These are phyloP conservation scores for Acanthiza pusilla DNA, from an alignment of 2,797 vertebrate species.

Conservation along the genomic window DNA sequence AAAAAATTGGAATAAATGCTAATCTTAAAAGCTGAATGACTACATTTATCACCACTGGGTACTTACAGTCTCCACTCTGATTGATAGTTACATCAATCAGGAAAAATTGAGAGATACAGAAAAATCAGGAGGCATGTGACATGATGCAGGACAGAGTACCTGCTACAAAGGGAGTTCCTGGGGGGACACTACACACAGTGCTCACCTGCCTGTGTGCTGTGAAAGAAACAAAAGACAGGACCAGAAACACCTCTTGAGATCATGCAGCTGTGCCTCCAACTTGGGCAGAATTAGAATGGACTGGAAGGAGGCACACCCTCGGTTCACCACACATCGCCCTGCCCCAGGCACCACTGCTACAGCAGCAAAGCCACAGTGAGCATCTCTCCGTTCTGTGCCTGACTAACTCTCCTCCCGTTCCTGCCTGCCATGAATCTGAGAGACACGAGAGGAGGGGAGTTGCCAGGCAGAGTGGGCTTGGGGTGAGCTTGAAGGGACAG, in stretches of 20 bases:
- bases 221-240: not conserved
- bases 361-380: not conserved
- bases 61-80: not conserved
- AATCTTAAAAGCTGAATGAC: not conserved
- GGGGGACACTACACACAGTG: not conserved
- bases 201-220: not conserved
- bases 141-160: not conserved
- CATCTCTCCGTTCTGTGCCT: not conserved
- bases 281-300: not conserved
- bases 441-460: not conserved
- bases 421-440: not conserved
- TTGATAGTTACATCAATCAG: not conserved
- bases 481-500: too few species aligned
- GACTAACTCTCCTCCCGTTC: not conserved
- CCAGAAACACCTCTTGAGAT: not conserved
- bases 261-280: not conserved
- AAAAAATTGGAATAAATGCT: not conserved
- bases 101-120: not conserved
- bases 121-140: not conserved
- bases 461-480: accelerated
- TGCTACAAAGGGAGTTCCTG: not conserved
- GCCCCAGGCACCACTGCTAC: not conserved
- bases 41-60: not conserved
- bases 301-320: accelerated
- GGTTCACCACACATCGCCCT: not conserved